Evolutionary conservation across 2,888 invertebrate species (phyloP).

Genomic region (Agelastica alni): DNA sequence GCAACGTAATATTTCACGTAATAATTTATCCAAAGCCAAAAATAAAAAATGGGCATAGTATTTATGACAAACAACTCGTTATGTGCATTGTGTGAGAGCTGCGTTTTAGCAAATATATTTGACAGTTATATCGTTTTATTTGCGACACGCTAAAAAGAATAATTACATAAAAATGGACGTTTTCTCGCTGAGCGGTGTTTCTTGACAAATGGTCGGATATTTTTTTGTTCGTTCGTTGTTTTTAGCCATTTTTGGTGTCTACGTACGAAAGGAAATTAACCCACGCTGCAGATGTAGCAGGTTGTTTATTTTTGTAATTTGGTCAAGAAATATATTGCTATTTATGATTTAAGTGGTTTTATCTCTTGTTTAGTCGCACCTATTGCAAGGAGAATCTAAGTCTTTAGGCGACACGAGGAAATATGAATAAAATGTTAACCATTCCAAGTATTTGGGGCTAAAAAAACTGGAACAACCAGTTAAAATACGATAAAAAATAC

Average conservation of each 20-base stretch:
- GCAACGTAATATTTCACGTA: conserved; percentile 10
- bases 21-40: conserved; percentile 11
- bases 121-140: conserved; percentile 28
- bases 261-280: too few relatives aligned
- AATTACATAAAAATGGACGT: conserved; percentile 30
- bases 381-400: too few relatives aligned
- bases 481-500: too few relatives aligned
- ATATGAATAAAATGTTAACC: too few relatives aligned
- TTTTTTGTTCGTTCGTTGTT: conserved; percentile 2
- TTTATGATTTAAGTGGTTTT: too few relatives aligned
- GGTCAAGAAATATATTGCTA: too few relatives aligned
- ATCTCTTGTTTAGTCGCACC: too few relatives aligned
- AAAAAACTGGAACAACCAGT: too few relatives aligned
- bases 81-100: conserved; percentile 28
- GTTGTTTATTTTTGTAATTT: too few relatives aligned
- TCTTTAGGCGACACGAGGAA: too few relatives aligned
- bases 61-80: conserved; percentile 35
- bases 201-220: conserved; percentile 19
- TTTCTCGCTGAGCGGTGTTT: not conserved
- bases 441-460: too few relatives aligned
- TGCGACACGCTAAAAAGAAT: conserved; percentile 24
- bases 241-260: not conserved
- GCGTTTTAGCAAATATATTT: conserved; percentile 35
- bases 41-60: conserved; percentile 27
- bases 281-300: too few relatives aligned